Evolutionary conservation across 2,888 invertebrate genomes (phyloP), one percentile per base, ranked within the genome.

Genomic region (Ormia ochracea): DNA sequence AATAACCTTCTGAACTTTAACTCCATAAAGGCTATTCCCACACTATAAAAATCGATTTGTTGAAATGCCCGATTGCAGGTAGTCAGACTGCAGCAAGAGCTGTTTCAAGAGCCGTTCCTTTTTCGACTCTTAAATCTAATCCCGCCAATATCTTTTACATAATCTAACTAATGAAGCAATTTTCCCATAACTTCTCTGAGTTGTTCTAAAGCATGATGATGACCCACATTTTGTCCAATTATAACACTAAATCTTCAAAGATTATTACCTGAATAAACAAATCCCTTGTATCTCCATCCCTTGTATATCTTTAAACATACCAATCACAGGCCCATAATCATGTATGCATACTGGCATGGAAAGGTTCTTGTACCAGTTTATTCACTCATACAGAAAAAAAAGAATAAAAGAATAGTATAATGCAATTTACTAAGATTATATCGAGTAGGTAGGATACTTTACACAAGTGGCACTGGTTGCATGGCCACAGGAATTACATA

Each of bases 211-310:
- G 21, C n/a, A 50, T n/a, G 48, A 38, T 50, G 73, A 45, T 73
- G 73, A 73, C 63, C 72, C 23, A 63, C 54, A 73, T 73, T 66
- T 73, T 52, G 54, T 43, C 36, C 54, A 73, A 65, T 73, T 73
- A 65, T 73, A 45, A 28, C 7, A 38, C 36, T 56, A 65, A 73
- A 73, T 73, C 54, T 73, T 45, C 56, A 45, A 73, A 65, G 43
- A 54, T 77, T 70, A 63, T 70, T 31, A 50, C 48, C 63, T 45
- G 33, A 58, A 41, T 26, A 52, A 63, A 66, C 38, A 52, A 75
- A 50, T 41, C 43, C 50, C 54, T 58, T 50, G 23, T 63, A 3
- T 17, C 17, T 56, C 31, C 23, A 43, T 21, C 28, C 66, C 5
- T 17, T 12, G 9, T 19, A 63, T n/a, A 17, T 17, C 21, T n/a